Base-by-base conservation (phyloP, 2,888 invertebrate genomes). In the Leptothorax acervorum region DNA sequence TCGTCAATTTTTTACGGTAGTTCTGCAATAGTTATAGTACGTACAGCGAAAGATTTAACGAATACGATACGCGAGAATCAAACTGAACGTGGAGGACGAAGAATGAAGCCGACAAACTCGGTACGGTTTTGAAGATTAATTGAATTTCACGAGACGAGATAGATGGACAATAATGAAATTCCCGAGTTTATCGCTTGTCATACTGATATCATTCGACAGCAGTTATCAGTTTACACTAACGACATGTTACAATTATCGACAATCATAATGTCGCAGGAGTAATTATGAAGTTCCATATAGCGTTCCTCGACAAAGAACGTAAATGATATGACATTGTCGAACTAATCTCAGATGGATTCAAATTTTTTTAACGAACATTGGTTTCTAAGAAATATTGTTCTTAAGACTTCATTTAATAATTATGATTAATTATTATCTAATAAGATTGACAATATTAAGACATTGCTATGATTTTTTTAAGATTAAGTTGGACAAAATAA, bases 91-190 rank as follows among this genome's bases (percentile, higher is more conserved):
- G 18, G 23, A 51, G 48, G n/a, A 42, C 12, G 8, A 53, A 66
- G 28, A 39, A 66, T 28, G 53, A n/a, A 55, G 53, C 15, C 18
- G 28, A 31, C n/a, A 42, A 55, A 76, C 9, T 51, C 42, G 18
- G 18, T 28, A 28, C 11, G 39, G 53, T 76, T 65, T 55, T 53
- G 66, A 53, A 18, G 39, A 42, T 76, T 55, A 76, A 53, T 76
- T 55, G 12, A 53, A 55, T 76, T 76, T 76, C 28, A 55, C 31
- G 53, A 74, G 31, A 35, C 31, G 23, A 39, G 31, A 48, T 31
- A 48, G 60, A 60, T 42, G 66, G 68, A 66, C 23, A 28, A 66
- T 62, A 62, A 75, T 65, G 18, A 2, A 65, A 51, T 60, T 45
- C 18, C 62, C 31, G 31, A 74, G n/a, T 74, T 60, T 45, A 31